Evolutionary conservation across 2,888 invertebrate species (phyloP).

Genomic region (Platypus cylindrus): DNA sequence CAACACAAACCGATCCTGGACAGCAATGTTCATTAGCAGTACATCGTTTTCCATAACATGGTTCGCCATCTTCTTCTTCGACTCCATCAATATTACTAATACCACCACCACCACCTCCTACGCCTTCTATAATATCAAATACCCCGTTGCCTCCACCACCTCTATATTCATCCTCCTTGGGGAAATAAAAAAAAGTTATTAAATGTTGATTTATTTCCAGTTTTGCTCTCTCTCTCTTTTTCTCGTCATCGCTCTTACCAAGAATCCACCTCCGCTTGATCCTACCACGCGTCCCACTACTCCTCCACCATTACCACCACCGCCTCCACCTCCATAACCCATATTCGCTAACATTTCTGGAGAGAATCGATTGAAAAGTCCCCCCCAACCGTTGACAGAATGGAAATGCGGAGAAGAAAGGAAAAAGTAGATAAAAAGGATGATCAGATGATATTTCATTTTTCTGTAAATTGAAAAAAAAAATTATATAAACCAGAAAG

Average conservation of each 20-base stretch:
- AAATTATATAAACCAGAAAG: no score
- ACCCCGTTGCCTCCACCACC: slow-evolving; percentile 53
- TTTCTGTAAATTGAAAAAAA: no score
- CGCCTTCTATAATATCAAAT: slow-evolving; percentile 68
- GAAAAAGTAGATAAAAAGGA: no score
- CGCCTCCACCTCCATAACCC: slow-evolving; percentile 59
- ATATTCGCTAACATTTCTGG: slow-evolving; percentile 74
- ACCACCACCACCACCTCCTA: slow-evolving; percentile 47
- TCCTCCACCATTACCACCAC: slow-evolving; percentile 39
- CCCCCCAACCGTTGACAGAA: slow-evolving; percentile 58
- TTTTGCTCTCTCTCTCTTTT: no score
- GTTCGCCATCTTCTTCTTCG: slow-evolving; percentile 46
- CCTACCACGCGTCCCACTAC: no score
- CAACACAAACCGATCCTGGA: slow-evolving; percentile 64
- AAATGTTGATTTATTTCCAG: no score
- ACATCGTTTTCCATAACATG: slow-evolving; percentile 67
- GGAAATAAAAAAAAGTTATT: no score
- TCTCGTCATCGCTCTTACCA: no score
- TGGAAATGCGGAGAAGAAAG: no score
- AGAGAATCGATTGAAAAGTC: slow-evolving; percentile 73
- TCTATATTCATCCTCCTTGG: slow-evolving; percentile 62
- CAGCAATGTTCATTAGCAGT: slow-evolving; percentile 73
- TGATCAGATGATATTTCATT: no score
- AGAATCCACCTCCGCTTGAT: no score
- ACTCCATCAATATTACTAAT: no score